Percentiles rank a stretch among this genome's conserved stretches.
Evolutionary conservation across 2,113 vertebrate species (phyloP).

Genomic region (Azemiops feae): DNA sequence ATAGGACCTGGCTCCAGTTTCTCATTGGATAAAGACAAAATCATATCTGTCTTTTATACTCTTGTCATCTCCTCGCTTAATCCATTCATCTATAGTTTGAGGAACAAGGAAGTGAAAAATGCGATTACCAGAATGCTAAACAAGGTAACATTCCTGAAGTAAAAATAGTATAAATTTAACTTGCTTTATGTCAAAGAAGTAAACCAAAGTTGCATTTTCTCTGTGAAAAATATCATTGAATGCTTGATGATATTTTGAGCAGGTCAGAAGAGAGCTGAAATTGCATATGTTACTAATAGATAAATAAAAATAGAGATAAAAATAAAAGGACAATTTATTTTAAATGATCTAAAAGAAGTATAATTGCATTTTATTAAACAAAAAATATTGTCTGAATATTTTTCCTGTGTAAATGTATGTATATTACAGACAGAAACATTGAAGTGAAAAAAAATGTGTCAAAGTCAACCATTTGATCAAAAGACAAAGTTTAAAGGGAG

Average conservation of each 20-base stretch:
- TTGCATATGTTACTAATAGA: not conserved
- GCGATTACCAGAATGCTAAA: conserved; percentile 33
- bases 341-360: not conserved
- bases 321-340: not conserved
- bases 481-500: not conserved
- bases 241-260: not conserved
- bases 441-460: not conserved
- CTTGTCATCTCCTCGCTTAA: conserved; percentile 37
- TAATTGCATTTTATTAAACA: not conserved
- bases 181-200: not conserved
- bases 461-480: not conserved
- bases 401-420: not conserved
- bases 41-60: conserved; percentile 46
- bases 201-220: not conserved
- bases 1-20: not conserved
- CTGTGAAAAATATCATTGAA: not conserved
- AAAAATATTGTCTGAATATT: not conserved
- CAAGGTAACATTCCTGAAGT: not conserved
- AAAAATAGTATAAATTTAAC: not conserved
- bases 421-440: not conserved
- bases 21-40: conserved; percentile 23
- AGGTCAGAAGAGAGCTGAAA: not conserved
- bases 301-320: too few relatives aligned
- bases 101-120: conserved; percentile 46
- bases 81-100: conserved; percentile 45